Conservation (phyloP, 2,113 vertebrate species). For the Calyptomena viridis region DNA sequence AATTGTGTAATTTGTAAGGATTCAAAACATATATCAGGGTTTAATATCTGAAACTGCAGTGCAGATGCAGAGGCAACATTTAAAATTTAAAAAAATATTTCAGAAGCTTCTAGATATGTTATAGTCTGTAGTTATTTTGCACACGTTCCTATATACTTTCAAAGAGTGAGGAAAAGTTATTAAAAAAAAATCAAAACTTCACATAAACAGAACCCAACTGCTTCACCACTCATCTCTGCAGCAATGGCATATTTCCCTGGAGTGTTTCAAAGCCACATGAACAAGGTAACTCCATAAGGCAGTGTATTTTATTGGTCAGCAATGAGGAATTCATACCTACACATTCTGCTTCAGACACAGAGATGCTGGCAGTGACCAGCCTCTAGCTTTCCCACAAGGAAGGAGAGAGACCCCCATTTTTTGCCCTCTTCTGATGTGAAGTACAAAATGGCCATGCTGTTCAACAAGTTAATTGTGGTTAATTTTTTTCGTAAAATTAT, state of each 20-base stretch:
- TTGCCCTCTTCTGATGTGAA: neutral
- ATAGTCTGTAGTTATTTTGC: neutral
- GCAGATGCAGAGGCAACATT: neutral
- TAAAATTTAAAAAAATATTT: conserved; percentile 26
- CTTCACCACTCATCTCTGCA: neutral
- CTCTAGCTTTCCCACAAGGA: neutral
- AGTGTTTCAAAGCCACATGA: neutral
- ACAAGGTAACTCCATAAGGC: neutral
- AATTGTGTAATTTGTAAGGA: neutral
- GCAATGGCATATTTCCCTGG: conserved; percentile 2
- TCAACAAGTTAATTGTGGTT: rapidly evolving
- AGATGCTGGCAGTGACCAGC: neutral
- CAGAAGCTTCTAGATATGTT: neutral
- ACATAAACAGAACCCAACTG: neutral
- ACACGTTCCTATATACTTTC: neutral
- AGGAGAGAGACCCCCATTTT: neutral
- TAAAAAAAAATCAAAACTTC: neutral
- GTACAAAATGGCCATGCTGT: rapidly evolving
- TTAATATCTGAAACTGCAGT: conserved; percentile 8
- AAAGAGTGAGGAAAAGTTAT: neutral
- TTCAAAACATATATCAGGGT: neutral
- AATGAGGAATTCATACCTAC: neutral
- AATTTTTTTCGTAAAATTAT: neutral
- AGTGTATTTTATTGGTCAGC: conserved; percentile 26
- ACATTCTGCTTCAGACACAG: neutral